Evolutionary conservation across 2,888 invertebrate species (phyloP), one percentile per base, ranked within the genome.

Genomic region (Polydrusus pterygomalis): DNA sequence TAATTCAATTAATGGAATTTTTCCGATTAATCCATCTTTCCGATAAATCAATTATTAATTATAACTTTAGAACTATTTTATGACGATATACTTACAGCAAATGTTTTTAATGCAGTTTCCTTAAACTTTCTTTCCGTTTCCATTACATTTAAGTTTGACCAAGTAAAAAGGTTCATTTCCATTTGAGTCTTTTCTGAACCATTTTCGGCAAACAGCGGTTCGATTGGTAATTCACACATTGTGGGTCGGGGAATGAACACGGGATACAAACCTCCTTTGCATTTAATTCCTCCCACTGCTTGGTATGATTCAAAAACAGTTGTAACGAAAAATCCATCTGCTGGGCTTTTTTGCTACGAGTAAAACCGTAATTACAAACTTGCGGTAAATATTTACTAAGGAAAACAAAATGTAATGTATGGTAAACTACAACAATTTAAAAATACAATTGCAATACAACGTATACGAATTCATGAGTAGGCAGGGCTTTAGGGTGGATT

Each of bases 231-330:
- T 84, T 97, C 94, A 13, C 91, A 90, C 6, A 97, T 90, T 77
- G 94, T 94, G 1, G 98, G 98, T 68, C 95, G 91, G 0, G 98
- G 98, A 20, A 93, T 92, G 0, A 97, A 95, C 34, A 93, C 91
- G 0, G 98, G 98, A 89, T 95, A 98, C 15, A 93, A 90, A 17
- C 93, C 90, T n/a, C 97, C 97, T 85, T 96, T 94, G 83, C 98
- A 98, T 68, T 95, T 89, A 30, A 98, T 93, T 13, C 95, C 95
- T 49, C 95, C 92, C 6, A 97, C 90, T 69, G 92, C 93, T 86
- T 95, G 94, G 15, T 92, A 91, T 0, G 90, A 90, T 87, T 98
- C 97, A 78, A 92, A 93, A 0, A 97, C 88, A 78, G 96, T 92
- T 45, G 95, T 91, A 51, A 95, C 88, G 85, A 95, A 96, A 83